Percentiles rank a stretch among this genome's conserved stretches.
These are phyloP conservation scores for Microcebus tavaratra DNA, from an alignment of 2,113 vertebrate genomes.

Conservation along the genomic window DNA sequence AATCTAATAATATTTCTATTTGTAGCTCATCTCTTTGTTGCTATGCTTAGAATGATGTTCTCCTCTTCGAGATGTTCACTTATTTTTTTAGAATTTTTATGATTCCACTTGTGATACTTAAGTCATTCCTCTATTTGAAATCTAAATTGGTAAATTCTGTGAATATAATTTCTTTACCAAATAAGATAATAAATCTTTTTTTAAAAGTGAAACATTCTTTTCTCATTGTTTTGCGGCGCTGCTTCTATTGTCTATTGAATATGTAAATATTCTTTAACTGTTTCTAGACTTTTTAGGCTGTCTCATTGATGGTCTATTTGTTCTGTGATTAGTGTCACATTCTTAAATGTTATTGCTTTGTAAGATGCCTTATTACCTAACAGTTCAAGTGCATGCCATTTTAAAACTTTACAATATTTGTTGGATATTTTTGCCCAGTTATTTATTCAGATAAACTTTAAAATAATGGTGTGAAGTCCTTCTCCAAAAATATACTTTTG, in stretches of 20 bases:
- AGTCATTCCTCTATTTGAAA: not conserved
- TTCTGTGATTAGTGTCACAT: not conserved
- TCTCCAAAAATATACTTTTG: not conserved
- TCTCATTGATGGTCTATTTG: not conserved
- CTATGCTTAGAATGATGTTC: not conserved
- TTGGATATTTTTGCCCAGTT: not conserved
- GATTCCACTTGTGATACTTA: not conserved
- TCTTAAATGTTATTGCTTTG: constrained; percentile 1
- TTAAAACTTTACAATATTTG: not conserved
- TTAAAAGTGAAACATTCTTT: not conserved
- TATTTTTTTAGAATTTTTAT: not conserved
- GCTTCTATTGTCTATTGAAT: not conserved
- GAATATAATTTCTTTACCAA: not conserved
- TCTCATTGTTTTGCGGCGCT: not conserved
- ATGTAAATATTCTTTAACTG: not conserved
- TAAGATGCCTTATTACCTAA: not conserved
- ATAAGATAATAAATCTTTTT: not conserved
- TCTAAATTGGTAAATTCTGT: constrained; percentile 5
- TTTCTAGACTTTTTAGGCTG: not conserved
- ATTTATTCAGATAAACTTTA: constrained; percentile 4
- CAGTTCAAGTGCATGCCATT: not conserved
- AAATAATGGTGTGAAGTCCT: not conserved
- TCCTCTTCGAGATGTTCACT: not conserved
- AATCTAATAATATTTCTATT: not conserved
- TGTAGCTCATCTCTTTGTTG: not conserved